phyloP scores from a whole-genome alignment of 2,113 vertebrate species.

The Monopterus albus region DNA sequence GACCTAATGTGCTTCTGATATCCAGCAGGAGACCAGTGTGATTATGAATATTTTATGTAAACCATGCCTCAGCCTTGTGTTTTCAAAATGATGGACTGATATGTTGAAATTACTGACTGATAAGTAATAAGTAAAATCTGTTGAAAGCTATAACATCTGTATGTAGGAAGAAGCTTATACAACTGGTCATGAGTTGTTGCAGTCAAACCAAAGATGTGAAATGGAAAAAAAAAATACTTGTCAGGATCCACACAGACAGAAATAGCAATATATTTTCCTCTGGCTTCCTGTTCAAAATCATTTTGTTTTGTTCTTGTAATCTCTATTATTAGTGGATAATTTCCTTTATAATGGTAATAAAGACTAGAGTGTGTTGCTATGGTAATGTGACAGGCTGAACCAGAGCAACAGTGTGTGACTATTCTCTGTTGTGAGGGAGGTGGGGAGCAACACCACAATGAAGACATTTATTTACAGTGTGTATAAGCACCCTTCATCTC shows the following conservation, averaged over 20 bases:
- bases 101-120: not conserved
- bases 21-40: no score
- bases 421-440: constrained; percentile 40
- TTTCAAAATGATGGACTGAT: not conserved
- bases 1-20: no score
- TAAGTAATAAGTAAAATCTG: no score
- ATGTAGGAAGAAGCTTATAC: no score
- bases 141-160: no score
- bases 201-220: not conserved
- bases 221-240: not conserved
- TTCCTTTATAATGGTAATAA: constrained; percentile 70
- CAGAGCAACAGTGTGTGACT: constrained; percentile 52
- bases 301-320: constrained; percentile 43
- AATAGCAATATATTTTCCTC: constrained; percentile 35
- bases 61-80: not conserved
- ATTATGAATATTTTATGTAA: no score
- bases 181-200: not conserved
- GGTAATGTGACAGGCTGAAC: constrained; percentile 53
- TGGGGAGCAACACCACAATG: constrained; percentile 53
- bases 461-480: constrained; percentile 58
- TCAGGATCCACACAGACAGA: constrained; percentile 15
- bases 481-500: constrained; percentile 33
- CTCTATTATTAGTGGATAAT: constrained; percentile 72
- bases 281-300: constrained; percentile 47
- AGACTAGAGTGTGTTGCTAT: constrained; percentile 72